Conservation (phyloP, 2,888 invertebrate species). For the Sialis lutaria region DNA sequence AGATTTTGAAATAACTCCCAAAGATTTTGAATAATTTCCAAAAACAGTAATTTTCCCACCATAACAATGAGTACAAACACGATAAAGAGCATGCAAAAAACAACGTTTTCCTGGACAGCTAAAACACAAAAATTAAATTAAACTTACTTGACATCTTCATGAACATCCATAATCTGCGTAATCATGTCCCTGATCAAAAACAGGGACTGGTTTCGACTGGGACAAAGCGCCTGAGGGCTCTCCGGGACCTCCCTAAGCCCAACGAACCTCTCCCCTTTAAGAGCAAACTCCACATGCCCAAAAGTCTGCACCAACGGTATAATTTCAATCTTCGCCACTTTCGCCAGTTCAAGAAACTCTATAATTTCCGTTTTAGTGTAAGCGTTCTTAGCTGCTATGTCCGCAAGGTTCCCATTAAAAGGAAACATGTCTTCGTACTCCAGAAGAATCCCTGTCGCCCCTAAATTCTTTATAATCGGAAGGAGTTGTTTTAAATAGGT, state of each 20-base stretch:
- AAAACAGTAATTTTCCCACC: too few relatives aligned
- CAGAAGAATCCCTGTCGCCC: constrained; percentile 53
- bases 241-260: constrained; percentile 46
- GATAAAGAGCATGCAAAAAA: too few relatives aligned
- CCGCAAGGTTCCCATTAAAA: constrained; percentile 38
- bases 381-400: constrained; percentile 37
- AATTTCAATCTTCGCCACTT: constrained; percentile 39
- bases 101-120: too few relatives aligned
- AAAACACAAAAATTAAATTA: background rate
- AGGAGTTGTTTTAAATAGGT: constrained; percentile 37
- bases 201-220: constrained; percentile 42
- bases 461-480: constrained; percentile 36
- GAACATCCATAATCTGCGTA: constrained; percentile 34
- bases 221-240: constrained; percentile 55
- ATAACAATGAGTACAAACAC: too few relatives aligned
- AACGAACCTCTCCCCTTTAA: constrained; percentile 44
- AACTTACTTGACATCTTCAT: constrained; percentile 1
- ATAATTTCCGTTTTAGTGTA: constrained; percentile 34
- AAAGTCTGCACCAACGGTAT: constrained; percentile 64
- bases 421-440: constrained; percentile 79
- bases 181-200: constrained; percentile 47
- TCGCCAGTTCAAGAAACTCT: constrained; percentile 38
- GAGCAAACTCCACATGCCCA: constrained; percentile 56
- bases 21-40: too few relatives aligned
- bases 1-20: too few relatives aligned